Evolutionary conservation across 2,888 invertebrate genomes (phyloP).

Genomic region (Micropterix aruncella): DNA sequence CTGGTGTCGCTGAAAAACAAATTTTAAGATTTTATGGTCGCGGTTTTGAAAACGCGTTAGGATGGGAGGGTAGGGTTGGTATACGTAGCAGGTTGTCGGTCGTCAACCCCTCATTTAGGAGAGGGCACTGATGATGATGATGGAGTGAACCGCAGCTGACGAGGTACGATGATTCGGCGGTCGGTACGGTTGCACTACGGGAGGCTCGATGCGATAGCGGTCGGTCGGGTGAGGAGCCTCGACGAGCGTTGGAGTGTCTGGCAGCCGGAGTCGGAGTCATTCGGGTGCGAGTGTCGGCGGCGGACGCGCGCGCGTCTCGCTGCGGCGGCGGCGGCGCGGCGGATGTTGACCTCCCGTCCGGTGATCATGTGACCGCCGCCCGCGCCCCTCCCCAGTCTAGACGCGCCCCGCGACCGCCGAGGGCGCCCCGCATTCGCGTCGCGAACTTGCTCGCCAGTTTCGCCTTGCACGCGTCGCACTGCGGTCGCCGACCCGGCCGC

Average conservation of each 20-base stretch:
- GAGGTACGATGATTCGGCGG: too few relatives aligned
- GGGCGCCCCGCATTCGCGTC: too few relatives aligned
- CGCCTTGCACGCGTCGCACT: not conserved
- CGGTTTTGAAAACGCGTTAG: too few relatives aligned
- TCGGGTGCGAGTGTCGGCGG: not conserved
- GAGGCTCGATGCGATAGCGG: not conserved
- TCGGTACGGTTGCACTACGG: too few relatives aligned
- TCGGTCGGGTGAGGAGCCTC: not conserved
- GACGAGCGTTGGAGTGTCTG: not conserved
- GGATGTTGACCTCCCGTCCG: not conserved
- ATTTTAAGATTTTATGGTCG: too few relatives aligned
- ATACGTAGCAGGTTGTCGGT: too few relatives aligned
- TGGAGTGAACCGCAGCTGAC: too few relatives aligned
- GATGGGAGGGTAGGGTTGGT: too few relatives aligned
- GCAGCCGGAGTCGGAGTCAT: too few relatives aligned
- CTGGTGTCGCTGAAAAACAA: too few relatives aligned
- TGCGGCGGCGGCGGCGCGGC: not conserved
- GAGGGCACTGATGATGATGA: too few relatives aligned
- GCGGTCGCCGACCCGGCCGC: not conserved
- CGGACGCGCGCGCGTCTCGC: not conserved
- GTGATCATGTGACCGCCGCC: not conserved
- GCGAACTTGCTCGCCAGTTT: not conserved
- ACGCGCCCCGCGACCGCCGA: not conserved
- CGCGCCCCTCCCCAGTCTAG: not conserved
- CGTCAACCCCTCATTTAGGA: too few relatives aligned